phyloP scores from a whole-genome alignment of 2,888 invertebrate species.

The Ennomos quercinarius region DNA sequence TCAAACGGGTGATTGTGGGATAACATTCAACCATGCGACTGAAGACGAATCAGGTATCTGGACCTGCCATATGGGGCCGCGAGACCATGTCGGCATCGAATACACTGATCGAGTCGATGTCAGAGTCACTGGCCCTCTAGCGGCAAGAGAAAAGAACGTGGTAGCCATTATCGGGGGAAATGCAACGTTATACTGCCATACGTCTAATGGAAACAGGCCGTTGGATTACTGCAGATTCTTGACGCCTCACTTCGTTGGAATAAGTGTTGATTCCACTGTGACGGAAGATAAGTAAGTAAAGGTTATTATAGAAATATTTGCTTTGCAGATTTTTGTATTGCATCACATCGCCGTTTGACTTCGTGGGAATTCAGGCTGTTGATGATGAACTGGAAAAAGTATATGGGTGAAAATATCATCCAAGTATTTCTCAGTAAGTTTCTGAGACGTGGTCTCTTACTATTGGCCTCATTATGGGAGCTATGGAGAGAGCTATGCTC shows the following conservation, averaged over 20 bases:
- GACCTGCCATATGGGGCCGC: slow-evolving; percentile 80
- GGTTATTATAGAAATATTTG: too few species aligned
- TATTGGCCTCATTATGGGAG: too few species aligned
- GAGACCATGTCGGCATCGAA: slow-evolving; percentile 64
- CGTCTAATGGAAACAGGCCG: slow-evolving; percentile 68
- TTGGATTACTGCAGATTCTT: slow-evolving; percentile 80
- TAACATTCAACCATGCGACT: slow-evolving; percentile 65
- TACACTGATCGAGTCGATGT: slow-evolving; percentile 61
- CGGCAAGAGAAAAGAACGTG: slow-evolving; percentile 61
- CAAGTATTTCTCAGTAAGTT: too few species aligned
- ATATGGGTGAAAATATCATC: too few species aligned
- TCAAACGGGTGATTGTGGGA: slow-evolving; percentile 74
- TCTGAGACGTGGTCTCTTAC: too few species aligned
- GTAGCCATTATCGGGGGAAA: slow-evolving; percentile 47
- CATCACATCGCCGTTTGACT: too few species aligned
- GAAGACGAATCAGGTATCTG: slow-evolving; percentile 69
- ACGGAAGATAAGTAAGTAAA: slow-evolving; percentile 68
- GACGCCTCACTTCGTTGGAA: slow-evolving; percentile 66
- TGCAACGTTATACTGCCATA: slow-evolving; percentile 70
- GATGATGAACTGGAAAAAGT: too few species aligned
- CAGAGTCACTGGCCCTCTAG: slow-evolving; percentile 74
- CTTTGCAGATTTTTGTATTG: too few species aligned
- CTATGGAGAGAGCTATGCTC: too few species aligned
- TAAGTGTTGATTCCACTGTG: slow-evolving; percentile 69
- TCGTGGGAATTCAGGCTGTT: too few species aligned